A percentile compares a stretch with the other conserved stretches of the same genome.
Evolutionary conservation across 2,113 vertebrate genomes (phyloP).

Genomic region (Coptodon bakossiorum): DNA sequence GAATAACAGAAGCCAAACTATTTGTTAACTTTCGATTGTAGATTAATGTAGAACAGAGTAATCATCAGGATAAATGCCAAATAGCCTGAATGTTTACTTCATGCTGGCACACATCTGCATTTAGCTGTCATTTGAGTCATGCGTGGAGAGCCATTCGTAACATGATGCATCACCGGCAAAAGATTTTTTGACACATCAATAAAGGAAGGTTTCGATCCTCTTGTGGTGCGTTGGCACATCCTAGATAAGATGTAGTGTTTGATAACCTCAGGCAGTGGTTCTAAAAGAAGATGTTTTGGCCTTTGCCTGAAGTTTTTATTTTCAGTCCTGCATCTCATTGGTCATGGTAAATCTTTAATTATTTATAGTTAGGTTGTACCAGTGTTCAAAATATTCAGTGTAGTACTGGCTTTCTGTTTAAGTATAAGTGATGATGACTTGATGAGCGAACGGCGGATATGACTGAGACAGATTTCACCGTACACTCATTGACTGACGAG

Average conservation of each 20-base stretch:
- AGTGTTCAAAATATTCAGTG: background rate
- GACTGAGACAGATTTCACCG: background rate
- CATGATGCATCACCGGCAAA: background rate
- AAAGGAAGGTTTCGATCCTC: background rate
- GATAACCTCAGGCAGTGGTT: background rate
- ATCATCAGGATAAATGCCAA: background rate
- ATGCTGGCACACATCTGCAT: background rate
- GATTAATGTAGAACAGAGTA: background rate
- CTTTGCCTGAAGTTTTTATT: background rate
- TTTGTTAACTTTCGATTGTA: background rate
- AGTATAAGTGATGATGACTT: background rate
- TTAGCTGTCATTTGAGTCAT: background rate
- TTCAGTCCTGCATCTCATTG: background rate
- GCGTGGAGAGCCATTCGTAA: fast-evolving
- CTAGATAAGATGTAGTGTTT: background rate
- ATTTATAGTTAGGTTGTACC: background rate
- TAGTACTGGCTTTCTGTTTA: background rate
- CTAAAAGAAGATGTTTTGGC: fast-evolving
- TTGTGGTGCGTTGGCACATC: background rate
- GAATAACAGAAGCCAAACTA: background rate
- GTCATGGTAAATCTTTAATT: background rate
- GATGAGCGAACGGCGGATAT: fast-evolving
- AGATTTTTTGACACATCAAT: background rate
- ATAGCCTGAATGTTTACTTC: background rate
- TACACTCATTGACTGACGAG: fast-evolving